phyloP scores from a whole-genome alignment of 2,113 vertebrate genomes.

The Verasper variegatus region DNA sequence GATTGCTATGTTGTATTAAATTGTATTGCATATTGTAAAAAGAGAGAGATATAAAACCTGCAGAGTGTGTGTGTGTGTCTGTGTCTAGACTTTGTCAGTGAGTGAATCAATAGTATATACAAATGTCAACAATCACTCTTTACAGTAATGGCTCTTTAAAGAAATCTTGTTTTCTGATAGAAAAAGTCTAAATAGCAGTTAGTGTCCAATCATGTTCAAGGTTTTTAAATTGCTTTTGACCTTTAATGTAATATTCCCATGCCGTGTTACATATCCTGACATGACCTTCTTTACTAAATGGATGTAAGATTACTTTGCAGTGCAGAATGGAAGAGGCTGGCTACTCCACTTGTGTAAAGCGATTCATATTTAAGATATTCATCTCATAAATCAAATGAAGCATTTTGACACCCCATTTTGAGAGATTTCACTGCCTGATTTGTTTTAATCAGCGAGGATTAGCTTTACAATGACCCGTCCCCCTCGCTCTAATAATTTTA shows the following conservation, averaged over 20 bases:
- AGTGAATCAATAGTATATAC: constrained; percentile 23
- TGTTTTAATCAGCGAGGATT: constrained; percentile 64
- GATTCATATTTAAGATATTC: constrained; percentile 55
- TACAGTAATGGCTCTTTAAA: neutral
- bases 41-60: neutral
- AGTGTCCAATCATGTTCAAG: neutral
- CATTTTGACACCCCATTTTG: constrained; percentile 57
- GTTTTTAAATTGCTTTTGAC: constrained; percentile 20
- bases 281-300: constrained; percentile 33
- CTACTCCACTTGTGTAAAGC: constrained; percentile 30
- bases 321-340: constrained; percentile 15
- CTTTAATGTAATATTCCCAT: constrained; percentile 20
- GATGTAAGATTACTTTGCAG: constrained; percentile 26
- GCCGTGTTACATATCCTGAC: constrained; percentile 26
- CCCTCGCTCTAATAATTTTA: constrained; percentile 44
- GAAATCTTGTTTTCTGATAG: neutral
- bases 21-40: neutral
- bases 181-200: neutral
- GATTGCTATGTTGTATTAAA: neutral
- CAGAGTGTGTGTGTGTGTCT: neutral
- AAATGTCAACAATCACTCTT: constrained; percentile 16
- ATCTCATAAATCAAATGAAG: constrained; percentile 65
- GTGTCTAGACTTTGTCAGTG: constrained; percentile 5
- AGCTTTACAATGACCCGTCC: constrained; percentile 49
- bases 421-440: constrained; percentile 55